Evolutionary conservation across 2,797 vertebrate genomes (phyloP).

Genomic region (Aldrovandia affinis): DNA sequence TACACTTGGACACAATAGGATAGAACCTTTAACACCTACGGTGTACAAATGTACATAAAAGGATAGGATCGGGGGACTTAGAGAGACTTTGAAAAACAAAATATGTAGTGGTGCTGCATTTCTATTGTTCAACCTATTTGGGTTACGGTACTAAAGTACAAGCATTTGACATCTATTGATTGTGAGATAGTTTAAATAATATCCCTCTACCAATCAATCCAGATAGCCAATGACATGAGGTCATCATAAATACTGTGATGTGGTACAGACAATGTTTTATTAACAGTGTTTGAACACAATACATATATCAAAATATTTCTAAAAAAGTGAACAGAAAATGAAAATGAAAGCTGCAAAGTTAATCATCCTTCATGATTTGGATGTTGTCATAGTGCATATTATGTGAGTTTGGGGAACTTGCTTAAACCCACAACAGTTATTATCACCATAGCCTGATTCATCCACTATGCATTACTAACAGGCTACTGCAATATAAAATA

Average conservation of each 20-base stretch:
- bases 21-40: background rate
- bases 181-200: background rate
- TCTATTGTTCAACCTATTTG: background rate
- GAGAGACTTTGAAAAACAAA: too few relatives aligned
- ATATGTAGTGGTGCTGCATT: background rate
- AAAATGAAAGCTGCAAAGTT: background rate
- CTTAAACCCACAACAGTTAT: background rate
- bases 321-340: background rate
- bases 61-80: background rate
- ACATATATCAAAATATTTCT: background rate
- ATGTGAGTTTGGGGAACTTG: background rate
- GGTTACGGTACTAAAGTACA: background rate
- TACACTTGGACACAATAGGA: background rate
- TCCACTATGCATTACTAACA: background rate
- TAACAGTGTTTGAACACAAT: background rate
- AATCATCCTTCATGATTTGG: background rate
- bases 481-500: background rate
- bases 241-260: too few relatives aligned
- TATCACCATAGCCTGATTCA: background rate
- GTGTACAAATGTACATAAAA: background rate
- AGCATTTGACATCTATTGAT: background rate
- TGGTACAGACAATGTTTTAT: background rate
- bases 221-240: background rate
- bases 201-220: background rate
- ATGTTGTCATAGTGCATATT: background rate